Evolutionary conservation across 2,113 vertebrate genomes (phyloP), one percentile per base, ranked within the genome.

Genomic region (Rhinoptilus africanus): DNA sequence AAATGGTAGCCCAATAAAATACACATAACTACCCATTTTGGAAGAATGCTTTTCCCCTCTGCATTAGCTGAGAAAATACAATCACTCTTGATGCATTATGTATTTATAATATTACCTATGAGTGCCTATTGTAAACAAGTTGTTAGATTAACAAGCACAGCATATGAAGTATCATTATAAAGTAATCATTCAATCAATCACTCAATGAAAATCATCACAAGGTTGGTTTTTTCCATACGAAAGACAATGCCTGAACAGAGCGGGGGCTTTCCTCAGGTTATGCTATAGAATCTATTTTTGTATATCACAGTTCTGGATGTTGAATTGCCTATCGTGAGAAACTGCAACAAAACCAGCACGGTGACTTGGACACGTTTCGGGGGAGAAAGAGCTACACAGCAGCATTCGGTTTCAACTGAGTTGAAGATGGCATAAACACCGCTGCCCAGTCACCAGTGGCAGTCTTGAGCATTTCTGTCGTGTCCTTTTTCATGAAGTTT

Each of bases 161-260:
- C 28, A 82, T 60, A 73, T 77, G 9, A 96, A 94, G 39, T 74
- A 78, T 78, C 64, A 83, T 96, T 97, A 90, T 69, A 67, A 92
- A 93, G 81, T 96, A 87, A 90, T 96, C 79, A 90, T 63, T 96
- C 84, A 96, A 83, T 85, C 93, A 95, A 26, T 96, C 71, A 69
- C 54, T 96, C 90, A 73, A 30, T 94, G 73, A 90, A 47, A 94
- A 87, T 97, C 66, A 91, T 89, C 77, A 86, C 39, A 75, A 53
- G 41, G 51, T 57, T 88, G 14, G 3, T 56, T 77, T 92, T 96
- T 94, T 94, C 81, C 37, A 27, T 64, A 54, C 21, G 63, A 95
- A 97, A 93, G 77, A 92, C 85, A 97, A 59, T 87, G 35, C 26
- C 57, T 94, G 73, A 95, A 91, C 67, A 41, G 54, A 85, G n/a